Evolutionary conservation across 1,140 invertebrate species (phyloP), one percentile per base, ranked within the genome.

Genomic region (Chironomus tepperi): DNA sequence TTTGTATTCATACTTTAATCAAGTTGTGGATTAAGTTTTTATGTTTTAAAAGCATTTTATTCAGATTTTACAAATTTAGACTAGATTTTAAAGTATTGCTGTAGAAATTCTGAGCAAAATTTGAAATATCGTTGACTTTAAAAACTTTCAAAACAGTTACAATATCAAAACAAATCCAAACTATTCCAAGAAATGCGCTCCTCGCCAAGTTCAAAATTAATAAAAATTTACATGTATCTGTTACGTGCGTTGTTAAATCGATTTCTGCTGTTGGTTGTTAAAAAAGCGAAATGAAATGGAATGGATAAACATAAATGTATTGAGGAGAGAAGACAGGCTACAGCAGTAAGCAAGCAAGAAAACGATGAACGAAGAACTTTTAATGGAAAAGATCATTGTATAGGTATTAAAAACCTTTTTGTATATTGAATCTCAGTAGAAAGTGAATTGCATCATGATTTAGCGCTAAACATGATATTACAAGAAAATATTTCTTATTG

Each of bases 391-490:
- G 18, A 70, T 18, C n/a, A 19, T 10, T 18, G 18, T 18, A 18
- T 70, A 7, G 9, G 65, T 70, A 57, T 8, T 15, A n/a, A 15
- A 57, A 15, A n/a, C 8, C 9, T 47, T 47, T n/a, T 10, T 47
- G 15, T 9, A 15, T 47, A 47, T 47, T 47, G 43, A 57, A 57
- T 57, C 47, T 21, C 15, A 70, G 65, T 70, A 70, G 65, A 70
- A 70, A 70, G 65, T 70, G 65, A 70, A 70, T 70, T 70, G 19
- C 65, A 70, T 70, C 65, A 70, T 91, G 88, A 78, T 90, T 89
- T 57, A 91, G 87, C 47, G 47, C 10, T 57, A 57, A 57, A 57
- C 12, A 57, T 15, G 47, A 57, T 57, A 57, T 57, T 57, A 57
- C 12, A 57, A 57, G 47, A 57, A 57, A 57, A n/a, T n/a, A n/a